Evolutionary conservation across 1,140 invertebrate species (phyloP).

Genomic region (Drosophila lacteicornis): DNA sequence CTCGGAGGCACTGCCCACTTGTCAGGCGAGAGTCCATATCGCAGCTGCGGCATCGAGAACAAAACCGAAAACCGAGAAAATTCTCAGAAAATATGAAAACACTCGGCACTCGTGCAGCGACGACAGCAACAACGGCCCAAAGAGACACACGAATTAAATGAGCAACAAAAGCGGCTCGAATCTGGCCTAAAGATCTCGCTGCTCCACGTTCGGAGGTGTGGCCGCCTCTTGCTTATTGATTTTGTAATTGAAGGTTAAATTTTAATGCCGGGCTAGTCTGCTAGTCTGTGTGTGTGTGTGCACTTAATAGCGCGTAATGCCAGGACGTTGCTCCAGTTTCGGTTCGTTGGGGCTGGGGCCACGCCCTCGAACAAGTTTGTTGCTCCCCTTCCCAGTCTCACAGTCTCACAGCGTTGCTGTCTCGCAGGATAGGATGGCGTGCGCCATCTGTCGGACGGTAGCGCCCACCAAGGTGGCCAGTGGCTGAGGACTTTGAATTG

Average conservation of each 20-base stretch:
- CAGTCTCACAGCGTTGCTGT: neutral
- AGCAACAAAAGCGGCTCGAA: conserved; percentile 40
- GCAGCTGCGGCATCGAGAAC: conserved; percentile 50
- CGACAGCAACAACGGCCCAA: neutral
- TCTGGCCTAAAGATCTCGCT: conserved; percentile 52
- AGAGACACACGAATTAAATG: conserved; percentile 27
- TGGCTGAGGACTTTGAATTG: neutral
- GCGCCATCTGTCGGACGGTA: conserved; percentile 21
- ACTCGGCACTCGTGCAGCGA: neutral
- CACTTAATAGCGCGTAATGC: conserved; percentile 47
- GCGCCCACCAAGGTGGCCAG: neutral
- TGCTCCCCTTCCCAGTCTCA: conserved; percentile 3
- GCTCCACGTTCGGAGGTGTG: conserved; percentile 23
- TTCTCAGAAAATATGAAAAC: conserved; percentile 22
- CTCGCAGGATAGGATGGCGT: conserved; percentile 3
- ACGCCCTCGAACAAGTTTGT: conserved; percentile 35
- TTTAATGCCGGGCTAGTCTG: conserved; percentile 42
- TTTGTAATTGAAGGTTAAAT: conserved; percentile 73
- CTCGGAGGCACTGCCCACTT: conserved; percentile 31
- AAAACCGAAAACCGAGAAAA: conserved; percentile 10
- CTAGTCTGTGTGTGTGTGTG: conserved; percentile 13
- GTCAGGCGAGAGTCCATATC: conserved; percentile 39
- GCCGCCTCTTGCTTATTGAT: conserved; percentile 66
- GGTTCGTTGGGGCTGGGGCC: conserved; percentile 10
- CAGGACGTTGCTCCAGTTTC: conserved; percentile 49